Base-by-base conservation (phyloP, 2,888 invertebrate species). In the Patella ulyssiponensis region DNA sequence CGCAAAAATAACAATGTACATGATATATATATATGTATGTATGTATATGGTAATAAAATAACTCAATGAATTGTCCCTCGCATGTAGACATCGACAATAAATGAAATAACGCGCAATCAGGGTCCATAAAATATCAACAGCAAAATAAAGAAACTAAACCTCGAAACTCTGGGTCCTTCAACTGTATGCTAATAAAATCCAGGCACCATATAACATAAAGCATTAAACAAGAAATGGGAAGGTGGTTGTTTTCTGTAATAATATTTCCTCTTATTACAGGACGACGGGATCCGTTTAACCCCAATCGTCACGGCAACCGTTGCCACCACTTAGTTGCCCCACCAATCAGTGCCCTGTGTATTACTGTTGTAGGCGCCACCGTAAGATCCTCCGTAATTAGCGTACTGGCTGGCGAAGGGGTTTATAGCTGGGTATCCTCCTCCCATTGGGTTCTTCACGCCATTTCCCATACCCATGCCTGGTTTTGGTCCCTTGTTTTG, bases 351-450 rank as follows among this genome's bases (percentile, higher is more conserved):
- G 58, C 79, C 79, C 17, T 75, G 74, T 20, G 77, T 79, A 79
- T 23, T 23, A 23, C 14, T 64, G 56, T 72, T 75, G 74, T 86
- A 86, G 52, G 92, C 85, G 72, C 90, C 89, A 77, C 89, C 89
- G 85, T 92, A 92, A 15, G 91, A 91, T 70, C 92, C 93, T 20
- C 87, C 87, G 77, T 86, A 86, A 80, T 81, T 86, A 79, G 81
- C 82, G 52, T 81, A 82, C 74, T 76, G 77, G 44, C 52, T 73
- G 54, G 75, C 81, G 80, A 83, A 82, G 58, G 80, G 80, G 72
- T 82, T 83, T 52, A 81, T 82, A 51, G 74, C 74, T 53, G 44
- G 69, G 74, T 77, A 74, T 75, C 76, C 78, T 77, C 76, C 12
- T 77, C 76, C 12, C 58, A 75, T 58, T 72, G 80, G 76, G 20